Base-by-base conservation (phyloP, 2,113 vertebrate species). In the Oenanthe melanoleuca region DNA sequence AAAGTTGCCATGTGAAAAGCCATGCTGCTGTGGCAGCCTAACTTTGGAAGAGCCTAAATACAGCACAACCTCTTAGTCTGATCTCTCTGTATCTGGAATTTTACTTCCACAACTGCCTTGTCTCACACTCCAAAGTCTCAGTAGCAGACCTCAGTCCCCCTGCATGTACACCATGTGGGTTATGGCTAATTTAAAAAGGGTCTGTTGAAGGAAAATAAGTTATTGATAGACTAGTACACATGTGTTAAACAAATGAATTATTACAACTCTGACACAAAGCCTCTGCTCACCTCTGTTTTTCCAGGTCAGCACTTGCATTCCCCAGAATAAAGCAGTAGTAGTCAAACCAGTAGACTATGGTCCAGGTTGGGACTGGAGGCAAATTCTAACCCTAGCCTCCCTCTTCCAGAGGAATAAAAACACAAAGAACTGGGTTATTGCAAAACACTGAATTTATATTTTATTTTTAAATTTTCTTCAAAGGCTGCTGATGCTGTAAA, bases 311-410 rank as follows among this genome's bases (percentile, higher is more conserved):
- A 59, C 53, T 61, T 75, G 4, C 6, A 11, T 38, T 52, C 2
- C 5, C 8, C 15, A 5, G 5, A 89, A 86, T 18, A 34, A 1
- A n/a, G 37, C 5, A 63, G 25, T 34, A 50, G 9, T 8, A 18
- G 6, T 52, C 26, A 90, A 82, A 71, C 3, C 8, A 16, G 21
- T 11, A 84, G 19, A 5, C 3, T 53, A 15, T 12, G 8, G 14
- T 13, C 8, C 19, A 44, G 15, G 9, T 7, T 73, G 31, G 22
- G 70, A 78, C 1, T 40, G 20, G 22, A 44, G 8, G 4, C 55
- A 53, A 63, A 59, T 61, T 80, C 17, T 37, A 37, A 8, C 0
- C 3, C 1, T 2, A 47, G 1, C 9, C 33, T 9, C 21, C 8
- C 7, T 9, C 4, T 56, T 71, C 28, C 33, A 60, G 14, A 53